Percentiles rank a stretch among this genome's conserved stretches.
Evolutionary conservation across 2,797 vertebrate genomes (phyloP).

Genomic region (Sebastes matsubarae): DNA sequence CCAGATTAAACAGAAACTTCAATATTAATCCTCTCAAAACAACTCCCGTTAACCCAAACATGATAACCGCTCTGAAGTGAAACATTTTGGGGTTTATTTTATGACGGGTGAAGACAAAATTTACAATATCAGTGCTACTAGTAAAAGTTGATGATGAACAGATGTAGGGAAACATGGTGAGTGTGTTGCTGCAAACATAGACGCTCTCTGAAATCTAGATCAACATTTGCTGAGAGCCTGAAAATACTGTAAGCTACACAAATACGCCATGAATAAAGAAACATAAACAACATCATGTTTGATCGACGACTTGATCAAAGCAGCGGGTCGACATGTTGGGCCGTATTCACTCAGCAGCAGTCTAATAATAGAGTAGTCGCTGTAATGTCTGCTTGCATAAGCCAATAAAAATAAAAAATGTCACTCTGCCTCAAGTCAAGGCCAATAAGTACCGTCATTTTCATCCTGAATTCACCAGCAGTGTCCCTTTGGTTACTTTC

Average conservation of each 20-base stretch:
- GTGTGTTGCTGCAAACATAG: neutral
- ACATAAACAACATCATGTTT: neutral
- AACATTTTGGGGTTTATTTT: neutral
- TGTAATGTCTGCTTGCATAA: neutral
- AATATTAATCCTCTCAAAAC: neutral
- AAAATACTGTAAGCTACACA: neutral
- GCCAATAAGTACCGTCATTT: neutral
- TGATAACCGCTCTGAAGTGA: neutral
- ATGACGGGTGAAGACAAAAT: neutral
- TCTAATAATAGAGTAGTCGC: conserved; percentile 19
- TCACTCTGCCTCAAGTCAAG: neutral
- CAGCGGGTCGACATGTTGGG: neutral
- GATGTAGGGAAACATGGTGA: neutral
- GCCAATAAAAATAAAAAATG: neutral
- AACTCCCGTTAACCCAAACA: neutral
- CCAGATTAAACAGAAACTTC: neutral
- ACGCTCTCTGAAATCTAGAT: neutral
- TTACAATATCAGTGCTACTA: neutral
- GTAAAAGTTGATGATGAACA: neutral
- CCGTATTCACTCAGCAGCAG: neutral
- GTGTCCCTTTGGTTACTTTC: neutral
- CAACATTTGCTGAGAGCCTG: neutral
- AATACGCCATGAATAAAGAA: neutral
- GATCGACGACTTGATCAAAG: conserved; percentile 21
- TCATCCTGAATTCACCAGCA: neutral